phyloP scores from a whole-genome alignment of 2,113 vertebrate genomes.

The Triplophysa dalaica region DNA sequence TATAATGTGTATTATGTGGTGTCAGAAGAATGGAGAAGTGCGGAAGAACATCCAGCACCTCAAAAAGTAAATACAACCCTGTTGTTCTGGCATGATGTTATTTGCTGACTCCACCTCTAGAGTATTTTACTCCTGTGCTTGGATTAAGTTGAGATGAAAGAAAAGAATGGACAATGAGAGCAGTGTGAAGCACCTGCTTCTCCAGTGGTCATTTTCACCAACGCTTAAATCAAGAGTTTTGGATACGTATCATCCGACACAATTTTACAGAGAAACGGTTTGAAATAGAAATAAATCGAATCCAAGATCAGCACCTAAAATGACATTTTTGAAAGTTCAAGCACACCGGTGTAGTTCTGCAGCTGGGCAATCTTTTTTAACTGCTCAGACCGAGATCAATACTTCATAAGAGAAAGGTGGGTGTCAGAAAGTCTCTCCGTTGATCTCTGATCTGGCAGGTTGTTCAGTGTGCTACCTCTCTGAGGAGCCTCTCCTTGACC shows the following conservation, averaged over 20 bases:
- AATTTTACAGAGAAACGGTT: too few species aligned
- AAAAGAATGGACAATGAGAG: not conserved
- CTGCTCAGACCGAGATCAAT: not conserved
- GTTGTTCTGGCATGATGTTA: slow-evolving; percentile 3
- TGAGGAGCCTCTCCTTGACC: not conserved
- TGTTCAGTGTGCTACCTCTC: not conserved
- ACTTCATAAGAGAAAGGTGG: not conserved
- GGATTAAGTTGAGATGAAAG: not conserved
- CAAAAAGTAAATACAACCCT: not conserved
- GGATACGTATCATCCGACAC: too few species aligned
- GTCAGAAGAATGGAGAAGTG: too few species aligned
- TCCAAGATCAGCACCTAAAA: not conserved
- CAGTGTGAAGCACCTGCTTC: not conserved
- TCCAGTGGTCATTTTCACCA: too few species aligned
- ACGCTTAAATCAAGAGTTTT: not conserved
- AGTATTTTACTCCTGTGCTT: slow-evolving; percentile 4
- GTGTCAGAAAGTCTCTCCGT: not conserved
- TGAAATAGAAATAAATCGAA: too few species aligned
- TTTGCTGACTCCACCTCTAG: slow-evolving; percentile 2
- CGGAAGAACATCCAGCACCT: too few species aligned
- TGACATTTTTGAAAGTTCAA: not conserved
- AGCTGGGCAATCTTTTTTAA: not conserved
- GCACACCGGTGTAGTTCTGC: not conserved
- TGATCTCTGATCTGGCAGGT: not conserved
- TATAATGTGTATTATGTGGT: too few species aligned